Percentiles rank a stretch among this genome's conserved stretches.
Evolutionary conservation across 1,140 invertebrate species (phyloP).

Genomic region (Aphis gossypii): DNA sequence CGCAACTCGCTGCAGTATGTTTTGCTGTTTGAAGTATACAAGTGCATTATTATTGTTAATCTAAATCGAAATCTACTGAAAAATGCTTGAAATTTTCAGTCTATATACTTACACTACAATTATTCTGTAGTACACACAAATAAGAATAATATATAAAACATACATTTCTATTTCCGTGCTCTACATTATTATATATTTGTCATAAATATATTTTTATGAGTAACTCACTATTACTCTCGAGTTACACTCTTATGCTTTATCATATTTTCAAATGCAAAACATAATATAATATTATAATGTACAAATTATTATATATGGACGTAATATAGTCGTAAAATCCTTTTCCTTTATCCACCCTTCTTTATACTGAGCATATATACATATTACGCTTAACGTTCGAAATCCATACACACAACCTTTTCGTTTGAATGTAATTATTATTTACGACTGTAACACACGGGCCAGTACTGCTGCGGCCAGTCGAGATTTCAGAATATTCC

Average conservation of each 20-base stretch:
- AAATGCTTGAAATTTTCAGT: too few species aligned
- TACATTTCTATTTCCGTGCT: too few species aligned
- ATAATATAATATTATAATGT: not conserved
- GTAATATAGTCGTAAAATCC: not conserved
- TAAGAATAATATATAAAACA: too few species aligned
- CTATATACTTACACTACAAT: too few species aligned
- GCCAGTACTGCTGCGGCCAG: not conserved
- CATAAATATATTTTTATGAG: not conserved
- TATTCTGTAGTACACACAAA: too few species aligned
- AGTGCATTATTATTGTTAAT: not conserved
- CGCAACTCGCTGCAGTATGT: too few species aligned
- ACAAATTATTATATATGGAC: not conserved
- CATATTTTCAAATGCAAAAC: not conserved
- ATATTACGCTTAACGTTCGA: not conserved
- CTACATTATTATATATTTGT: too few species aligned
- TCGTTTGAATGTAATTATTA: slow-evolving; percentile 1
- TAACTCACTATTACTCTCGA: not conserved
- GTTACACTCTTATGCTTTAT: not conserved
- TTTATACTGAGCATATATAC: not conserved
- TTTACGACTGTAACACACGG: not conserved
- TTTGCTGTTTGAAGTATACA: not conserved
- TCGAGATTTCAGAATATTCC: not conserved
- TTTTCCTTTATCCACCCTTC: not conserved
- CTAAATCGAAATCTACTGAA: not conserved
- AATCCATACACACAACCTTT: not conserved